phyloP scores from a whole-genome alignment of 2,888 invertebrate species.

The Ochlodes sylvanus region DNA sequence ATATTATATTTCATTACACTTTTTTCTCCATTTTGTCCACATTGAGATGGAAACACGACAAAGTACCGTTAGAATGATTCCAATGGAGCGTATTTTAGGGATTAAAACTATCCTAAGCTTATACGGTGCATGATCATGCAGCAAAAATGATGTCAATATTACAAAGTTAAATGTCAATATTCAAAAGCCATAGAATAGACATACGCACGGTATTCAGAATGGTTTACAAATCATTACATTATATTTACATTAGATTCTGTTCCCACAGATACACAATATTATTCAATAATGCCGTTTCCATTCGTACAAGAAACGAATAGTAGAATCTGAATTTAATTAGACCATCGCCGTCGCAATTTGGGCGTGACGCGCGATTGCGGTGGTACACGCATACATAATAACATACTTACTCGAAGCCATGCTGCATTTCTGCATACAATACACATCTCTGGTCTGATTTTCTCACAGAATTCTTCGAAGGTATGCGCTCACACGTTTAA shows the following conservation, averaged over 20 bases:
- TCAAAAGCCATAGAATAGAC: too few relatives aligned
- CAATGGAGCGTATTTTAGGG: too few relatives aligned
- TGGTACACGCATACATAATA: conserved; percentile 42
- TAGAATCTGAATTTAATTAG: conserved; percentile 39
- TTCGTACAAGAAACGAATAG: conserved; percentile 15
- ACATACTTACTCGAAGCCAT: conserved; percentile 35
- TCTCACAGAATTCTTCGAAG: conserved; percentile 34
- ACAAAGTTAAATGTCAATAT: too few relatives aligned
- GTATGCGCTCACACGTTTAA: conserved; percentile 32
- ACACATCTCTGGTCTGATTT: conserved; percentile 32
- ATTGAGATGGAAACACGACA: too few relatives aligned
- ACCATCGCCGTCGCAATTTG: conserved; percentile 40
- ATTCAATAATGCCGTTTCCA: conserved; percentile 4
- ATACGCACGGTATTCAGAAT: too few relatives aligned
- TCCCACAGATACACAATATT: conserved; percentile 1
- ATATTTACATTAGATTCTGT: not conserved
- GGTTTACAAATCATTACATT: not conserved
- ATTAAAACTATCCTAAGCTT: too few relatives aligned
- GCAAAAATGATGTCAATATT: too few relatives aligned
- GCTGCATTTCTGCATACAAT: conserved; percentile 38
- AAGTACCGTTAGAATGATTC: too few relatives aligned
- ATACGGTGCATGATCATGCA: too few relatives aligned
- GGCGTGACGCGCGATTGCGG: conserved; percentile 44
- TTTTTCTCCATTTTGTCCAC: too few relatives aligned
- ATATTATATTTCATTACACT: too few relatives aligned